Conservation (phyloP, 2,888 invertebrate genomes). For the Hesperia comma region DNA sequence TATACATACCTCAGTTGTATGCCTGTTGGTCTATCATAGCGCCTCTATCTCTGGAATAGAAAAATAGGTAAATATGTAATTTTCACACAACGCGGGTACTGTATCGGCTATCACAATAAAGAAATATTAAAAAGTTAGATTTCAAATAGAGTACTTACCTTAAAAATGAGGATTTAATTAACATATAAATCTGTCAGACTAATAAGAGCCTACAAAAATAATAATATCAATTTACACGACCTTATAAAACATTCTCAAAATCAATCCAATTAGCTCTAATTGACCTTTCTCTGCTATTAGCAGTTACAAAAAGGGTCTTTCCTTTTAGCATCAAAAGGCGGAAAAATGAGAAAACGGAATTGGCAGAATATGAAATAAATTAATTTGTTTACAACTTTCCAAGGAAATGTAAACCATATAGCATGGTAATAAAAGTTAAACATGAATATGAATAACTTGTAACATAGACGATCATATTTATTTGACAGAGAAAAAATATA, state of each 20-base stretch:
- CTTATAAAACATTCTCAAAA: conserved; percentile 12
- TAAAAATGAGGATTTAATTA: too few relatives aligned
- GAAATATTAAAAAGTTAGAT: too few relatives aligned
- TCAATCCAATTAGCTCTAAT: conserved; percentile 34
- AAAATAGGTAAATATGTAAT: too few relatives aligned
- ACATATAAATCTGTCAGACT: too few relatives aligned
- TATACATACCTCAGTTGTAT: too few relatives aligned
- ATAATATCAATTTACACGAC: neutral
- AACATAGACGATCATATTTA: conserved; percentile 9
- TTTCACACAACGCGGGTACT: too few relatives aligned
- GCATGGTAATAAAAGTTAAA: neutral
- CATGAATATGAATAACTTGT: conserved; percentile 17
- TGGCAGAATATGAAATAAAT: conserved; percentile 18
- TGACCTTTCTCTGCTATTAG: conserved; percentile 24
- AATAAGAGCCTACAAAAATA: neutral
- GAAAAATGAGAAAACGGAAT: conserved; percentile 26
- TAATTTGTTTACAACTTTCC: conserved; percentile 13
- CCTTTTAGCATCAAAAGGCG: conserved; percentile 29
- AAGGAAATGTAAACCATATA: conserved; percentile 2
- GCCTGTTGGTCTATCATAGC: too few relatives aligned
- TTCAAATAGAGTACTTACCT: too few relatives aligned
- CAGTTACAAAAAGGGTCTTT: conserved; percentile 26
- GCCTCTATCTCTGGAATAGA: too few relatives aligned
- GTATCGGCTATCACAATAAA: too few relatives aligned
- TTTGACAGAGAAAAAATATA: conserved; percentile 19